Percentiles rank a stretch among this genome's conserved stretches.
phyloP scores from a whole-genome alignment of 2,888 invertebrate species.

The Liposcelis brunnea region DNA sequence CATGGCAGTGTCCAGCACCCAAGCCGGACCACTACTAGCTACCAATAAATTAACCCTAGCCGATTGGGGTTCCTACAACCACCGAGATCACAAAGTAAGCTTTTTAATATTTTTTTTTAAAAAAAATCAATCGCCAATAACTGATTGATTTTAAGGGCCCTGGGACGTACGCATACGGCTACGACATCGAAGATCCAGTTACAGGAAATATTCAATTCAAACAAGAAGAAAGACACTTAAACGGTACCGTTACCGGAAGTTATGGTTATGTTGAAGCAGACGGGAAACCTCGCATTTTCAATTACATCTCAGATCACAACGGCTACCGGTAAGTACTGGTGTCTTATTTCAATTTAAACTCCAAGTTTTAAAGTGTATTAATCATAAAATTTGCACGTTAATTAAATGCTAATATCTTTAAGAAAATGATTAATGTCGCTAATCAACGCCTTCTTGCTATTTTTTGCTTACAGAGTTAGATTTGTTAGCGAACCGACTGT shows the following conservation, averaged over 20 bases:
- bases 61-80: conserved; percentile 12
- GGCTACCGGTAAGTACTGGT: conserved; percentile 51
- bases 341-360: too few species aligned
- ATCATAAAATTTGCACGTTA: too few species aligned
- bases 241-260: conserved; percentile 54
- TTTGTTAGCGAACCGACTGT: too few species aligned
- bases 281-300: conserved; percentile 39
- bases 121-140: neutral
- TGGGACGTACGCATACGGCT: conserved; percentile 55
- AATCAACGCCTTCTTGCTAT: too few species aligned
- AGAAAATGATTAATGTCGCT: too few species aligned
- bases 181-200: conserved; percentile 44
- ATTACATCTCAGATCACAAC: conserved; percentile 43
- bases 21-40: too few species aligned
- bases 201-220: conserved; percentile 52
- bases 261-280: conserved; percentile 51
- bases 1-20: too few species aligned
- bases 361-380: too few species aligned
- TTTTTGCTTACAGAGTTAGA: too few species aligned
- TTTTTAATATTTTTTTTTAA: conserved; percentile 1
- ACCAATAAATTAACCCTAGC: neutral
- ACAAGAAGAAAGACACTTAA: conserved; percentile 46
- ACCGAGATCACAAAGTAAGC: conserved; percentile 12
- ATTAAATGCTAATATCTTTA: too few species aligned
- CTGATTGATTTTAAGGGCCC: conserved; percentile 27